These are phyloP conservation scores for Passer domesticus DNA, from an alignment of 2,113 vertebrate species.

Conservation along the genomic window DNA sequence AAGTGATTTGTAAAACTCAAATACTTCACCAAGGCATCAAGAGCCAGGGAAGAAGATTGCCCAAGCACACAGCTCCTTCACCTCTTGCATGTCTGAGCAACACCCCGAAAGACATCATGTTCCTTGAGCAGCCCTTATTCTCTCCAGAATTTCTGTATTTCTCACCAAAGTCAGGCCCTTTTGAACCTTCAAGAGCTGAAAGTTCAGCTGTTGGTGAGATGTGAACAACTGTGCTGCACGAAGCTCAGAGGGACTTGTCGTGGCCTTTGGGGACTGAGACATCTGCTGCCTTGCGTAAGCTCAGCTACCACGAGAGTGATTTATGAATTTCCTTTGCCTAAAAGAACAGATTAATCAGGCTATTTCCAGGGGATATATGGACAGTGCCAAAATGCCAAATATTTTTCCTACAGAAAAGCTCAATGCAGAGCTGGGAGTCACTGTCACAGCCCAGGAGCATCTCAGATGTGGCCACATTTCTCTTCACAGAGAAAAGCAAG, in stretches of 20 bases:
- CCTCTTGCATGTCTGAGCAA: not conserved
- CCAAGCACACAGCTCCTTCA: not conserved
- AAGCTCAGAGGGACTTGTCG: not conserved
- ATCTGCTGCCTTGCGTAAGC: not conserved
- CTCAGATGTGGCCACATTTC: not conserved
- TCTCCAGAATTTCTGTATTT: not conserved
- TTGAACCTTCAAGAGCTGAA: not conserved
- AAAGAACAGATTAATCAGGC: fast-evolving
- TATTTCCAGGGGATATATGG: not conserved
- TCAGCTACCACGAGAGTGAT: not conserved
- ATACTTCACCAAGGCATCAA: not conserved
- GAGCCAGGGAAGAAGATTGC: not conserved
- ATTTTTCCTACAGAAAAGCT: not conserved
- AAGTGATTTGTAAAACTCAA: not conserved
- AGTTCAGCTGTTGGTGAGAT: not conserved
- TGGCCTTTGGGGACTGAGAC: not conserved
- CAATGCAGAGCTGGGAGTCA: not conserved
- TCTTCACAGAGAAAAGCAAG: too few species aligned
- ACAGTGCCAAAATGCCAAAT: not conserved
- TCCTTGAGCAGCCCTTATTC: not conserved
- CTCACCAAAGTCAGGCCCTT: not conserved
- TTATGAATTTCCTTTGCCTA: not conserved
- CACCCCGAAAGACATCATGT: too few species aligned
- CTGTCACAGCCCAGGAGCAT: not conserved
- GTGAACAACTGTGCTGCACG: not conserved